These are phyloP conservation scores for Kobus ellipsiprymnus DNA, from an alignment of 2,113 vertebrate genomes.

Conservation along the genomic window DNA sequence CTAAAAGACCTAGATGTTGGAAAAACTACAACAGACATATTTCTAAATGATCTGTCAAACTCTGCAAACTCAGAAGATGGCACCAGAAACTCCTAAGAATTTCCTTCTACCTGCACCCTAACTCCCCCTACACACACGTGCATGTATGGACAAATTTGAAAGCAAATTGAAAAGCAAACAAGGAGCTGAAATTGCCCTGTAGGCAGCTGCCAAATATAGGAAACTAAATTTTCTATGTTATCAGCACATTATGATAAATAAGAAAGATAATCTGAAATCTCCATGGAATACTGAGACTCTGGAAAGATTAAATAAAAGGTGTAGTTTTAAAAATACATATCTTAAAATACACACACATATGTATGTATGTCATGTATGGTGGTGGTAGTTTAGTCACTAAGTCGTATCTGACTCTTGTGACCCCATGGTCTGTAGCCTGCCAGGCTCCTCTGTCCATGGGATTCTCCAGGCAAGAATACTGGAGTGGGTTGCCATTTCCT, in stretches of 20 bases:
- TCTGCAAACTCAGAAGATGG: background rate
- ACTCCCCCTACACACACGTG: background rate
- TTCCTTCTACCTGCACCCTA: background rate
- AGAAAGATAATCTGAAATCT: background rate
- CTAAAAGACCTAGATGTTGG: background rate
- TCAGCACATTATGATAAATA: background rate
- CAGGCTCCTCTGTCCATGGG: too few relatives aligned
- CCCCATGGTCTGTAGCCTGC: too few relatives aligned
- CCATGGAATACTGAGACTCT: background rate
- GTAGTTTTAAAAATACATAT: background rate
- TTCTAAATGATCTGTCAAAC: background rate
- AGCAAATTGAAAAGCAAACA: background rate
- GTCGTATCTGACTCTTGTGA: fast-evolving
- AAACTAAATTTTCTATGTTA: background rate
- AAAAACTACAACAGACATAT: background rate
- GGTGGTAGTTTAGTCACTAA: too few relatives aligned
- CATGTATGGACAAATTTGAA: background rate
- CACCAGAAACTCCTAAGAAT: background rate
- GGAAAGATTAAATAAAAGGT: background rate
- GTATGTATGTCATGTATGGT: background rate
- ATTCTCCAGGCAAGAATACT: too few relatives aligned
- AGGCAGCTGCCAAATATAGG: background rate
- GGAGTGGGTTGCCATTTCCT: too few relatives aligned
- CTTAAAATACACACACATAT: background rate
- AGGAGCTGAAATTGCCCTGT: background rate